phyloP scores from a whole-genome alignment of 53 echinoderm and acorn worm species.

The Paracentrotus lividus region DNA sequence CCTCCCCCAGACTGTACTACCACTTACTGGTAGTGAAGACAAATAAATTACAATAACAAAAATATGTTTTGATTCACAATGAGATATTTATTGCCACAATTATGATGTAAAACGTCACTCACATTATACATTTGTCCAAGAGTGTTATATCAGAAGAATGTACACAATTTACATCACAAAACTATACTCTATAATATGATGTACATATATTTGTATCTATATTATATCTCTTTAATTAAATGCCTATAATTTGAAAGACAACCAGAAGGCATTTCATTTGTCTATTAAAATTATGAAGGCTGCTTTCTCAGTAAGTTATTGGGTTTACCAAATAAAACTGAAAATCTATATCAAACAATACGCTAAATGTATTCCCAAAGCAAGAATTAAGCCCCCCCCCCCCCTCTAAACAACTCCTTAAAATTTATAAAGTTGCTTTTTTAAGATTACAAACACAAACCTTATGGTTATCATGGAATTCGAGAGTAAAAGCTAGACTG shows the following conservation, averaged over 20 bases:
- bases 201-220: not conserved
- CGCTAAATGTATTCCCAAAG: no score
- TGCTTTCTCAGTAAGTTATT: not conserved
- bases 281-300: not conserved
- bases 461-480: no score
- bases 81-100: conserved; percentile 9
- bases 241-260: not conserved
- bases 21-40: not conserved
- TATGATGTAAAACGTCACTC: not conserved
- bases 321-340: not conserved
- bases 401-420: no score
- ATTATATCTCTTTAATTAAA: not conserved
- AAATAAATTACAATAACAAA: not conserved
- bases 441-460: no score
- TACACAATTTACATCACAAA: not conserved
- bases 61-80: not conserved
- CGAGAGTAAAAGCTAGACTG: no score
- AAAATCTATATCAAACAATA: not conserved
- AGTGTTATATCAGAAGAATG: not conserved
- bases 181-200: not conserved
- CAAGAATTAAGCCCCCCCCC: no score
- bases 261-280: no score
- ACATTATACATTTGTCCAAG: not conserved
- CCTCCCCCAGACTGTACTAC: no score
- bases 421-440: no score